Evolutionary conservation across 2,113 vertebrate species (phyloP).

Genomic region (Chelonoidis abingdonii): DNA sequence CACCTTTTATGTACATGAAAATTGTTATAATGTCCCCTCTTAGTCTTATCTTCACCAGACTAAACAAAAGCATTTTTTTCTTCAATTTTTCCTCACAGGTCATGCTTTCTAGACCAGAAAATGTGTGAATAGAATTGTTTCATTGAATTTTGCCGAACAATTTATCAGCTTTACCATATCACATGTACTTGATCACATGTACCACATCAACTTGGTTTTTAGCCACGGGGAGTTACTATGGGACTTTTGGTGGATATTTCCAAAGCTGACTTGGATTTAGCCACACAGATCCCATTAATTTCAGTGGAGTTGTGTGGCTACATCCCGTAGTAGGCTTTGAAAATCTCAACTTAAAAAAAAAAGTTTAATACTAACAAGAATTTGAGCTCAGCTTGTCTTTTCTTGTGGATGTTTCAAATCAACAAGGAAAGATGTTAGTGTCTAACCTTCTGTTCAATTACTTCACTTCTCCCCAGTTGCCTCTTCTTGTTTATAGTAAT

Average conservation of each 20-base stretch:
- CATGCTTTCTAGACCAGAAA: slow-evolving; percentile 33
- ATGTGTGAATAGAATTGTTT: not conserved
- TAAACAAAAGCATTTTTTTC: not conserved
- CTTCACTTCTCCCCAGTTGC: not conserved
- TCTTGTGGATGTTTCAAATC: slow-evolving; percentile 15
- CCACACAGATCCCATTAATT: not conserved
- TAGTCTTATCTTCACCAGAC: not conserved
- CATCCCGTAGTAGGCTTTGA: not conserved
- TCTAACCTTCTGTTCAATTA: slow-evolving; percentile 19
- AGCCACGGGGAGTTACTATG: not conserved
- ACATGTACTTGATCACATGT: not conserved
- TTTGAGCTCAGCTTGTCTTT: not conserved
- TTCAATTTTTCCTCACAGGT: not conserved
- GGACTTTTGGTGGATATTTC: not conserved
- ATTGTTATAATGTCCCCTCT: not conserved
- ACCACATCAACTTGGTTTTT: not conserved
- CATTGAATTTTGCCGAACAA: not conserved
- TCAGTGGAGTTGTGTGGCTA: fast-evolving
- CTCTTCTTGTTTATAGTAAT: slow-evolving; percentile 40
- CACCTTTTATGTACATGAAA: not conserved
- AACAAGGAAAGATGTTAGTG: not conserved
- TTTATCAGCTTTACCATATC: not conserved
- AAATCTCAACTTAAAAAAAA: not conserved
- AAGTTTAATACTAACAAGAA: not conserved
- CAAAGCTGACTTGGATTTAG: not conserved